Evolutionary conservation across 2,888 invertebrate genomes (phyloP), one percentile per base, ranked within the genome.

Genomic region (Andrena marginata): DNA sequence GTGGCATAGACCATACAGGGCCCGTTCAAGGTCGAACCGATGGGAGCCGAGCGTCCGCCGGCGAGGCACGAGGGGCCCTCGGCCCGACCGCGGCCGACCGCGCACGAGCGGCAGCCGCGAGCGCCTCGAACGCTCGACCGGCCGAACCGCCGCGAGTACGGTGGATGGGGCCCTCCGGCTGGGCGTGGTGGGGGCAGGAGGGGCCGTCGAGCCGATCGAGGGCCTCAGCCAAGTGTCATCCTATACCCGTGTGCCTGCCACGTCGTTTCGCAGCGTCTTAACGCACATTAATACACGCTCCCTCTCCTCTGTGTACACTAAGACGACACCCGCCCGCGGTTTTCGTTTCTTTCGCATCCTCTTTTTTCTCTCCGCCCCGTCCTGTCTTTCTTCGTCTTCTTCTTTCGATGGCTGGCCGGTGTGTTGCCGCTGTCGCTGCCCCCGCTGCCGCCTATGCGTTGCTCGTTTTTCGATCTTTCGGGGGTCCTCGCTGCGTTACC

Each of bases 1-100:
- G 94, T 94, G 94, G 94, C 94, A 94, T 94, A 93, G 93, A 93
- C 92, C 92, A 94, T 93, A 93, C 93, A 94, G 94, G 93, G 93
- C 92, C 90, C 90, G 93, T 93, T 94, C 94, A 94, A 94, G 94
- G 94, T 94, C 94, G 94, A 91, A 88, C 88, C 91, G 89, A 86
- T 81, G 73, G 76, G 68, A 79, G 62, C 89, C 91, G 91, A 93
- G 87, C 77, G 54, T 54, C 77, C 63, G 23, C 80, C 87, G 85
- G 86, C 90, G 82, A 80, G 68, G 85, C 80, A 86, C 88, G 89
- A 89, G 67, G 54, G 82, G 79, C 64, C 69, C 67, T 10, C 13
- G 70, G 64, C 51, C 82, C 80, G 81, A 75, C 20, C 65, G 26
- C 35, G 26, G n/a, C 80, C 81, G 79, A 65, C 49, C 56, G 26